A percentile compares a stretch with the other conserved stretches of the same genome.
phyloP scores from a whole-genome alignment of 2,888 invertebrate genomes.

The Agrochola circellaris region DNA sequence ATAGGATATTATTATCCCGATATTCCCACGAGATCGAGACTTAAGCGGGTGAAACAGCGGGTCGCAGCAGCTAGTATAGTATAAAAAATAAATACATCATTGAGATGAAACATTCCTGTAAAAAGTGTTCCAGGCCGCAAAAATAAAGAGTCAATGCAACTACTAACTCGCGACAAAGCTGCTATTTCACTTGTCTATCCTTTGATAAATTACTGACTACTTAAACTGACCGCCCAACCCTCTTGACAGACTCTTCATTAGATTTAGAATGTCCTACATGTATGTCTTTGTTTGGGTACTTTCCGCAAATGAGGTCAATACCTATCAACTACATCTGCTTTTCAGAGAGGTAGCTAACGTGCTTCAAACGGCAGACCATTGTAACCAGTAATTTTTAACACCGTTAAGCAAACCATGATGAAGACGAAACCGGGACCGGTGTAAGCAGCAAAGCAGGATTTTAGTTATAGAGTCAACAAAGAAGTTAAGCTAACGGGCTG shows the following conservation, averaged over 20 bases:
- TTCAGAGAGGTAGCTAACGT: background rate
- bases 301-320: background rate
- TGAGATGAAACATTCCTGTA: background rate
- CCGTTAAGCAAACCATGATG: too few species aligned
- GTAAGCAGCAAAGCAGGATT: too few species aligned
- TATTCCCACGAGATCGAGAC: too few species aligned
- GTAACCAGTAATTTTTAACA: too few species aligned
- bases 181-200: background rate
- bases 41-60: too few species aligned
- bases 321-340: background rate
- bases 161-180: background rate
- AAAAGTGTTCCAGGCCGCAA: background rate
- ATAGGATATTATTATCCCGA: too few species aligned
- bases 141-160: background rate
- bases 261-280: background rate
- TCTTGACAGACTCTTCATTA: constrained; percentile 12
- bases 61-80: too few species aligned
- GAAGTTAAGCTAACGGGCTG: too few species aligned
- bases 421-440: too few species aligned
- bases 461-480: too few species aligned
- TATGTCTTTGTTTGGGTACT: background rate
- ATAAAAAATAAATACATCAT: background rate
- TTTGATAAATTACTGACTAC: constrained; percentile 21
- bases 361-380: too few species aligned
- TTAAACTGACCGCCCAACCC: background rate